Evolutionary conservation across 2,797 vertebrate species (phyloP).

Genomic region (Sarcoramphus papa): DNA sequence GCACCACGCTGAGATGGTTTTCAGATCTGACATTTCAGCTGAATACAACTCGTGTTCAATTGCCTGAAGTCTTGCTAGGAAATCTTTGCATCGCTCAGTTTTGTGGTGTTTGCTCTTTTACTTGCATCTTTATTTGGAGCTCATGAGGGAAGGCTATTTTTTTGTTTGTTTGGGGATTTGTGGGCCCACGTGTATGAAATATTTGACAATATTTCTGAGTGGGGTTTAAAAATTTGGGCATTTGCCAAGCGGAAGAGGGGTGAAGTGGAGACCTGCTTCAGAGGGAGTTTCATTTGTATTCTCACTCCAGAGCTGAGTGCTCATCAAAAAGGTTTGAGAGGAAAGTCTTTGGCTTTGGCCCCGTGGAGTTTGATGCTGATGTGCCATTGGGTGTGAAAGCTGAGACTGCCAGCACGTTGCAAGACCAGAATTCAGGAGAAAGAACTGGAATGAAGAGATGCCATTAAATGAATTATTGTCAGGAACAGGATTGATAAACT

Average conservation of each 20-base stretch:
- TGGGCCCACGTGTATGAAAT: neutral
- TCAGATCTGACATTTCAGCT: constrained; percentile 50
- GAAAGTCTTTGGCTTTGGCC: neutral
- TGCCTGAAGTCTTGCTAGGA: constrained; percentile 21
- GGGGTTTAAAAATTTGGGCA: neutral
- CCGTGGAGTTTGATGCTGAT: neutral
- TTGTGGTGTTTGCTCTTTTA: neutral
- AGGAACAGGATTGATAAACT: neutral
- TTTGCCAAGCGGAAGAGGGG: neutral
- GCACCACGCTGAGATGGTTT: constrained; percentile 31
- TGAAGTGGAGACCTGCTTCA: neutral
- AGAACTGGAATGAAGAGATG: neutral
- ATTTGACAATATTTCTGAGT: neutral
- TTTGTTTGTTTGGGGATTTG: neutral
- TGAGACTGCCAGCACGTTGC: accelerated
- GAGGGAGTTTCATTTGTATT: neutral
- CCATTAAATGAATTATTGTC: neutral
- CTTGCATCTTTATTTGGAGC: neutral
- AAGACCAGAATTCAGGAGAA: neutral
- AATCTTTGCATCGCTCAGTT: neutral
- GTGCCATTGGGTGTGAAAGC: neutral
- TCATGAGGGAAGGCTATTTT: neutral
- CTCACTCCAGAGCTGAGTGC: neutral
- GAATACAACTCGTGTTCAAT: neutral
- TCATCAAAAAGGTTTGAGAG: neutral